Evolutionary conservation across 2,113 vertebrate genomes (phyloP), one percentile per base, ranked within the genome.

Genomic region (Phalacrocorax carbo): DNA sequence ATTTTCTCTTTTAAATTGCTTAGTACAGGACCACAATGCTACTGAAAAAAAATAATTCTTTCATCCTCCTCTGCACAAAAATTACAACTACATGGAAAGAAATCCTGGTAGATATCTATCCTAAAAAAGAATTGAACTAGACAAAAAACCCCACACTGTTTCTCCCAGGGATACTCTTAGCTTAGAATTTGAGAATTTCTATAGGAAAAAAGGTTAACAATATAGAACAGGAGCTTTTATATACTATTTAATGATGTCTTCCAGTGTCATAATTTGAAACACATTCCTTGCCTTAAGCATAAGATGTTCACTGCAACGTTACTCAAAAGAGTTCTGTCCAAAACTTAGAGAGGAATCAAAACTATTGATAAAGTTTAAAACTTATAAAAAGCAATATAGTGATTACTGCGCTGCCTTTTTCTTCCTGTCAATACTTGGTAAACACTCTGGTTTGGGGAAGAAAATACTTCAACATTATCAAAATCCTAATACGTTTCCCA

Each of bases 11-110:
- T 93, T 75, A 62, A 61, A 61, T 55, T 64, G 22, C n/a, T 80
- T 73, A 69, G 20, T 62, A 57, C 40, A 57, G 25, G 58, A 71
- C 17, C 38, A 66, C 25, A 78, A 58, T 54, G 70, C 69, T 91
- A 75, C 72, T 78, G 66, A 90, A 94, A 88, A 70, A 91, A 93
- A 86, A 66, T 48, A 77, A 38, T 73, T 91, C 12, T 78, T 95
- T 93, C 64, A 93, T 93, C 65, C 34, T 72, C 46, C 25, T 86
- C 48, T 86, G 71, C 26, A 77, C 55, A 92, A 80, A 93, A 88
- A 48, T 94, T 93, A 69, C 25, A 92, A 57, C 44, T 82, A 64
- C 65, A 54, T 66, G 36, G 80, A 73, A 76, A 82, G 17, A 25
- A 93, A 93, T 82, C 11, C 86, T 81, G 49, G 21, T 65, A 95